phyloP scores from a whole-genome alignment of 2,888 invertebrate genomes.

The Microctonus brassicae region DNA sequence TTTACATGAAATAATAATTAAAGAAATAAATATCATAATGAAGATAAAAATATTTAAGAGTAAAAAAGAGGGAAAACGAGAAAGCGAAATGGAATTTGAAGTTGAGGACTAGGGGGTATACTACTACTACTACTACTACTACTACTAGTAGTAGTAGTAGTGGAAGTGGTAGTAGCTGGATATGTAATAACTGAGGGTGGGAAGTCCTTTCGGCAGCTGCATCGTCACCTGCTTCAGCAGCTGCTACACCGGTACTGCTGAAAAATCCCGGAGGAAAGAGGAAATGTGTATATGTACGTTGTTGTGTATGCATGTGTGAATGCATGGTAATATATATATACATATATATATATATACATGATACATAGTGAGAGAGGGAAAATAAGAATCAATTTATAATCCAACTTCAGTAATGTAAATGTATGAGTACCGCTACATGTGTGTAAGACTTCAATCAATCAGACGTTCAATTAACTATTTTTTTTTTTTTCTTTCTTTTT shows the following conservation, averaged over 20 bases:
- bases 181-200: constrained; percentile 32
- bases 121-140: not conserved
- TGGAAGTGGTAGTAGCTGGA: not conserved
- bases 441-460: not conserved
- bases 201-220: constrained; percentile 52
- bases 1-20: not conserved
- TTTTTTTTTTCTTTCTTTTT: not conserved
- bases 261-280: constrained; percentile 28
- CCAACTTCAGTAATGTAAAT: too few relatives aligned
- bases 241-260: constrained; percentile 48
- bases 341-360: not conserved
- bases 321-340: too few relatives aligned
- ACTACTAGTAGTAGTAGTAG: not conserved
- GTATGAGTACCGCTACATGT: too few relatives aligned
- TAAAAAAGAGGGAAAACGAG: not conserved
- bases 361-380: not conserved
- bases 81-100: not conserved
- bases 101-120: not conserved
- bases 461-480: not conserved
- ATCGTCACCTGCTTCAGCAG: constrained; percentile 57
- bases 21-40: not conserved
- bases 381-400: not conserved
- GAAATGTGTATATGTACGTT: not conserved
- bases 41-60: not conserved
- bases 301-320: too few relatives aligned